Base-by-base conservation (phyloP, 2,797 vertebrate species). In the Sciaenops ocellatus region DNA sequence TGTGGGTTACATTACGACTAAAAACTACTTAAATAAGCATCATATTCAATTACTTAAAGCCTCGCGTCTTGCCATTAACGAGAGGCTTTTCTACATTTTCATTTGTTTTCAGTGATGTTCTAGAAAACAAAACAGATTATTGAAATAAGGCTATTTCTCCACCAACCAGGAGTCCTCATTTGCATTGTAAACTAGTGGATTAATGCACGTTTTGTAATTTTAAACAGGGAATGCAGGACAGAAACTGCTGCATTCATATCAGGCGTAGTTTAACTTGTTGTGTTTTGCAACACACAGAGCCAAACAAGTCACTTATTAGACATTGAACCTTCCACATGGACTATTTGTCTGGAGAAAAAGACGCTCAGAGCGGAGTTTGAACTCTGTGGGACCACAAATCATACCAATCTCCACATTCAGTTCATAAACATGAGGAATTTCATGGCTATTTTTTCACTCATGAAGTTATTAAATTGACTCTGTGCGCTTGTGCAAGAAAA, bases 251-350 rank as follows among this genome's bases (percentile, higher is more conserved):
- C 34, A n/a, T 41, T 34, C 17, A 57, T 6, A 13, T 17, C 3
- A 12, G 18, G 15, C 8, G 3, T 64, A 11, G 48, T 22, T 46
- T 5, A 63, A 70, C 26, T 22, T 50, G 24, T n/a, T 56, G 46
- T 69, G 61, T 76, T 78, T 78, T 56, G 55, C 59, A 60, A 38
- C 16, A 4, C 13, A 6, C 30, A 16, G 22, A 70, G 56, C 6
- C 47, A 46, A 76, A 73, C 57, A 47, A 56, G 69, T 59, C 83
- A 64, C 42, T 54, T 50, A 42, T 57, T 63, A 81, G 87, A 84
- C 82, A 61, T 69, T 80, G 69, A 78, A 88, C 76, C 78, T 61
- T 90, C 52, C 75, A 73, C 65, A 73, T 47, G 52, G 68, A 75
- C 67, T 51, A 38, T 69, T 69, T 69, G 68, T 63, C 50, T 46